Percentiles rank a stretch among this genome's conserved stretches.
Evolutionary conservation across 2,888 invertebrate genomes (phyloP).

Genomic region (Drosophila nr. perissopoda): DNA sequence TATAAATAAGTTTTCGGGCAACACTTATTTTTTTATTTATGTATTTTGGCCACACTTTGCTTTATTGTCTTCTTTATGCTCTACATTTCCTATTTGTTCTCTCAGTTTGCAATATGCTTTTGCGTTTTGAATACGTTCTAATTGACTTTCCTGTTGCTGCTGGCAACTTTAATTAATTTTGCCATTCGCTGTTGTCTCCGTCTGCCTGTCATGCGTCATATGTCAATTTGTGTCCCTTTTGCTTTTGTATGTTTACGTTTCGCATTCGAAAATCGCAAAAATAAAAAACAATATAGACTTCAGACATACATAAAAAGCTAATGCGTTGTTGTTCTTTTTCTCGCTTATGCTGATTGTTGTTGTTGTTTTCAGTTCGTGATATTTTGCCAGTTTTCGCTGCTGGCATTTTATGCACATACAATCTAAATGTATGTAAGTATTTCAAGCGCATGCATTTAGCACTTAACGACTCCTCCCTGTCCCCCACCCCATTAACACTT

Average conservation of each 20-base stretch:
- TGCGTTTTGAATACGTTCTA: constrained; percentile 34
- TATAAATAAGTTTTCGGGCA: neutral
- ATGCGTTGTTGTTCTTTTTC: constrained; percentile 31
- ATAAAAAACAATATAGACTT: constrained; percentile 17
- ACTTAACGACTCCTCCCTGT: constrained; percentile 23
- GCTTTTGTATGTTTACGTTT: constrained; percentile 54
- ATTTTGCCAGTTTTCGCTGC: constrained; percentile 56
- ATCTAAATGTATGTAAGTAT: constrained; percentile 8
- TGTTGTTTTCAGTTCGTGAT: constrained; percentile 59
- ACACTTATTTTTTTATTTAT: neutral
- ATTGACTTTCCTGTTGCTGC: constrained; percentile 43
- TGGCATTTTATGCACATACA: constrained; percentile 49
- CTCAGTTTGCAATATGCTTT: neutral
- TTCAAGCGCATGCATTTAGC: constrained; percentile 60
- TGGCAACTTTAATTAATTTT: constrained; percentile 55
- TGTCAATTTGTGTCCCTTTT: constrained; percentile 36
- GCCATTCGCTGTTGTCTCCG: constrained; percentile 11
- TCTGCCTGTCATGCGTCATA: constrained; percentile 23
- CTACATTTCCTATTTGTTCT: neutral
- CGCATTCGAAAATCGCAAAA: constrained; percentile 21
- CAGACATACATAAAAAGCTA: constrained; percentile 13
- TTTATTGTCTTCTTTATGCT: neutral
- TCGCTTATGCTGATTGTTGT: constrained; percentile 9
- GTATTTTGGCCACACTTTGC: neutral
- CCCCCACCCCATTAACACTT: neutral